These are phyloP conservation scores for Acanthurus leucopareius DNA, from an alignment of 2,797 vertebrate species.

Conservation along the genomic window DNA sequence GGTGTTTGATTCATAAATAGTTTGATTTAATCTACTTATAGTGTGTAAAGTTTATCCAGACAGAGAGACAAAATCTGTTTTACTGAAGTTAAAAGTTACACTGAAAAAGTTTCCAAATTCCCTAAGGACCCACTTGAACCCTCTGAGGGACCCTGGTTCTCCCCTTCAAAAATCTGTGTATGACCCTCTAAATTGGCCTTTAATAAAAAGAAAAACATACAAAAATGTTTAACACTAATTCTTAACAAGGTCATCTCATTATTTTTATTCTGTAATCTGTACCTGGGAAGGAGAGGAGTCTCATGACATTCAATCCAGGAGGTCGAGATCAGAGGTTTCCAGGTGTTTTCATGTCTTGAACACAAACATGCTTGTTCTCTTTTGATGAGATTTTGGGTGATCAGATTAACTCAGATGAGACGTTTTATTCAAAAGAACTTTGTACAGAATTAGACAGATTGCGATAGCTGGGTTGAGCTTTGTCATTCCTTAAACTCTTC, in stretches of 20 bases:
- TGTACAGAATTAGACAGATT: slow-evolving; percentile 27
- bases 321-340: slow-evolving; percentile 13
- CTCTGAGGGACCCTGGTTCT: too few relatives aligned
- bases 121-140: neutral
- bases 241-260: neutral
- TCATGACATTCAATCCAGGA: slow-evolving; percentile 1
- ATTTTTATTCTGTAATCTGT: neutral
- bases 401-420: slow-evolving; percentile 28
- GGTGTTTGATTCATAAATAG: neutral
- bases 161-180: neutral
- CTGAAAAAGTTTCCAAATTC: neutral
- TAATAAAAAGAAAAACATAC: neutral
- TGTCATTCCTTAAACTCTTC: slow-evolving; percentile 1
- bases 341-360: neutral
- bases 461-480: neutral
- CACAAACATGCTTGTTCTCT: slow-evolving; percentile 2
- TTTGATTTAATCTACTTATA: neutral
- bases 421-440: neutral
- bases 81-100: neutral
- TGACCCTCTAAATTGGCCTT: slow-evolving; percentile 30
- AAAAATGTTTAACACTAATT: slow-evolving; percentile 12
- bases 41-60: neutral
- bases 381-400: slow-evolving; percentile 51
- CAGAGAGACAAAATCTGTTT: neutral
- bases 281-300: slow-evolving; percentile 13